These are phyloP conservation scores for Athalia rosae DNA, from an alignment of 2,888 invertebrate species.

Conservation along the genomic window DNA sequence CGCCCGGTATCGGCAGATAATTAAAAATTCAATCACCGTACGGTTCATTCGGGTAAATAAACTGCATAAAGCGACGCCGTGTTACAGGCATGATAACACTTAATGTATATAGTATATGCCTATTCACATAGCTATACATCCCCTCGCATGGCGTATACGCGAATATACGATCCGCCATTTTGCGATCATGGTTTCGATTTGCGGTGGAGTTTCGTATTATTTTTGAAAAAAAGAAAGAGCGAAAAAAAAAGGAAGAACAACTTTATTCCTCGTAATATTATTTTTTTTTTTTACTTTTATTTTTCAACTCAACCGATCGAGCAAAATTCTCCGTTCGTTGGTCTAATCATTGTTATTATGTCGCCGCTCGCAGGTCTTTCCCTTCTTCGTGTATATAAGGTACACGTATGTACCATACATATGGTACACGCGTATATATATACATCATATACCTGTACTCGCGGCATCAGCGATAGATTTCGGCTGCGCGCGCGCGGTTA, in stretches of 20 bases:
- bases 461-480: constrained; percentile 46
- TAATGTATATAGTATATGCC: too few species aligned
- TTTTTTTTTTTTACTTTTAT: background rate
- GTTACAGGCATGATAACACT: too few species aligned
- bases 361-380: constrained; percentile 31
- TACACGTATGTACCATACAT: background rate
- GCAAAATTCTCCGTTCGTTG: constrained; percentile 38
- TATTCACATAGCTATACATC: background rate
- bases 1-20: too few species aligned
- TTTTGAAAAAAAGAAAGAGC: background rate
- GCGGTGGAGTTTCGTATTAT: constrained; percentile 14
- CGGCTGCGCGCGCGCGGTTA: constrained; percentile 22
- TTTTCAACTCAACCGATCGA: constrained; percentile 17
- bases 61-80: too few species aligned
- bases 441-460: background rate
- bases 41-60: too few species aligned
- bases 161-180: constrained; percentile 34
- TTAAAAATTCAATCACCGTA: too few species aligned
- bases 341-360: constrained; percentile 45
- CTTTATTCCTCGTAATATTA: background rate
- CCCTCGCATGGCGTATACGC: background rate
- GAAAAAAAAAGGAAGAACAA: too few species aligned
- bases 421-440: background rate
- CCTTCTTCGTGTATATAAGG: background rate
- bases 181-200: constrained; percentile 37